Conservation (phyloP, 2,113 vertebrate genomes). For the Poicephalus gulielmi region DNA sequence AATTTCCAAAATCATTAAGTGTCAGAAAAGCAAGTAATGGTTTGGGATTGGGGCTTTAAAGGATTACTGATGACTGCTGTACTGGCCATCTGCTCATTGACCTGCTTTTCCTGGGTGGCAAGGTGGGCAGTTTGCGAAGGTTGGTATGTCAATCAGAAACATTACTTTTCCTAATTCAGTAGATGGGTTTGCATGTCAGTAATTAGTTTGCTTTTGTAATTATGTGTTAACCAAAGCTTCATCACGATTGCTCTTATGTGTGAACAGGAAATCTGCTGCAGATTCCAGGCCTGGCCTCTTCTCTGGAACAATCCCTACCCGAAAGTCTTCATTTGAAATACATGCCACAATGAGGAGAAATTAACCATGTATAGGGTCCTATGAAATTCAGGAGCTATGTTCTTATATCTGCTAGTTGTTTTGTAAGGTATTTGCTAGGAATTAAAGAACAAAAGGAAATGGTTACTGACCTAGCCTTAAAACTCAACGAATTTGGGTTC, state of each 20-base stretch:
- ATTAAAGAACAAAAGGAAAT: neutral
- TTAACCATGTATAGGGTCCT: neutral
- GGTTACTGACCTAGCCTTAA: neutral
- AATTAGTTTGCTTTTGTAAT: neutral
- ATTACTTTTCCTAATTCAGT: neutral
- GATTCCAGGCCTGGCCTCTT: neutral
- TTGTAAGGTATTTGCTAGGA: neutral
- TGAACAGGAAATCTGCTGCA: neutral
- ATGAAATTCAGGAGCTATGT: neutral
- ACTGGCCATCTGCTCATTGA: neutral
- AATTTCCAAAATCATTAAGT: neutral
- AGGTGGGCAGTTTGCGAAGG: neutral
- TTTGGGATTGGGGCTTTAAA: neutral
- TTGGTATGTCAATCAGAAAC: neutral
- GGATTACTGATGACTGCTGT: neutral
- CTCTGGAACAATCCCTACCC: neutral
- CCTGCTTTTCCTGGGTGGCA: neutral
- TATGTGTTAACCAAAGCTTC: neutral
- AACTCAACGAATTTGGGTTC: neutral
- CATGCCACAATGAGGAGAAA: fast-evolving
- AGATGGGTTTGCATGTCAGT: neutral
- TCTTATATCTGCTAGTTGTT: neutral
- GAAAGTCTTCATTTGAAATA: neutral
- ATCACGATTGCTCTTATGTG: neutral
- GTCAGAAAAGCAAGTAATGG: neutral